Percentiles rank a stretch among this genome's conserved stretches.
Conservation (phyloP, 2,113 vertebrate genomes). For the Tenebrosternarchus preto region DNA sequence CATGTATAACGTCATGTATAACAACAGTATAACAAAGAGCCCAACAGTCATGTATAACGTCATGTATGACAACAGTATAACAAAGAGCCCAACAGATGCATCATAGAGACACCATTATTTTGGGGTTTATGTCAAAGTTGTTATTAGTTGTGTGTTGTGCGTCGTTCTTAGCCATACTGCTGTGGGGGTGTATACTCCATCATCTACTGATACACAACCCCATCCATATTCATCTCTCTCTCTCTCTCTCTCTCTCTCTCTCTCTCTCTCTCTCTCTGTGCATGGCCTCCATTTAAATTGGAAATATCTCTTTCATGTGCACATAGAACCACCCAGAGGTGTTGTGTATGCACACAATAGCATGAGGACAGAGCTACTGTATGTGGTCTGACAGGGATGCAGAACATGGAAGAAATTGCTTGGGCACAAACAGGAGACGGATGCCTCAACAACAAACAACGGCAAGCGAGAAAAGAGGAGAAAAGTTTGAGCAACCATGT, state of each 20-base stretch:
- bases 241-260: no score
- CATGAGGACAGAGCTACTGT: constrained; percentile 6
- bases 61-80: no score
- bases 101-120: background rate
- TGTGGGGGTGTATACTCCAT: background rate
- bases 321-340: background rate
- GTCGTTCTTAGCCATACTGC: background rate
- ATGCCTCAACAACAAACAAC: constrained; percentile 36
- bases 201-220: background rate
- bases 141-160: constrained; percentile 9
- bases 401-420: constrained; percentile 14
- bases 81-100: background rate
- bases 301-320: constrained; percentile 34
- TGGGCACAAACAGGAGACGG: constrained; percentile 4
- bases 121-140: background rate
- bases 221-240: constrained; percentile 33
- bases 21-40: background rate
- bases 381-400: background rate
- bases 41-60: no score
- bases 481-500: constrained; percentile 20
- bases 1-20: no score
- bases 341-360: background rate
- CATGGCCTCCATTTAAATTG: constrained; percentile 22
- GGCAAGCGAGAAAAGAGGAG: background rate
- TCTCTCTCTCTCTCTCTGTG: background rate